Evolutionary conservation across 2,113 vertebrate species (phyloP).

Genomic region (Formicarius rufipectus): DNA sequence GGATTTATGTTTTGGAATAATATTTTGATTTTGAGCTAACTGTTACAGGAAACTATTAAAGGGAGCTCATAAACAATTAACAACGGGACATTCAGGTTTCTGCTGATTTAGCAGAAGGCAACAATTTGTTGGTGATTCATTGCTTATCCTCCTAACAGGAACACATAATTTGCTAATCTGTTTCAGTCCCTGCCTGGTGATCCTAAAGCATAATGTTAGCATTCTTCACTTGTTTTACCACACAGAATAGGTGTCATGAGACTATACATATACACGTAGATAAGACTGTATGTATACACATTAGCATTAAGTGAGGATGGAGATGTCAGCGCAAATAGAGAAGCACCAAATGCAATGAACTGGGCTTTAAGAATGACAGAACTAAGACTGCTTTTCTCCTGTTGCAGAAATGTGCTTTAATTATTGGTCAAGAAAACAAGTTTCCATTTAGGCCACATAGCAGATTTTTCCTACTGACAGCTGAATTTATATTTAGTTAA

Average conservation of each 20-base stretch:
- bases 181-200: neutral
- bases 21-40: neutral
- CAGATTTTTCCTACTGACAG: neutral
- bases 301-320: neutral
- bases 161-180: neutral
- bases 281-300: neutral
- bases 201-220: neutral
- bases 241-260: neutral
- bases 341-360: neutral
- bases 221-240: neutral
- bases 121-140: neutral
- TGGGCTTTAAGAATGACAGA: neutral
- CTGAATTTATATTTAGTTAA: neutral
- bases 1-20: neutral
- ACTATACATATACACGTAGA: neutral
- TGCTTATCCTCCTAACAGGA: neutral
- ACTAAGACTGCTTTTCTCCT: neutral
- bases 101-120: slow-evolving; percentile 19
- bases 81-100: neutral
- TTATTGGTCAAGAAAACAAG: neutral
- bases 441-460: neutral
- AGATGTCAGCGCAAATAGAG: neutral
- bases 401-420: neutral
- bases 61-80: neutral
- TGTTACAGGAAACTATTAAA: neutral